Evolutionary conservation across 2,113 vertebrate species (phyloP).

Genomic region (Grantiella picta): DNA sequence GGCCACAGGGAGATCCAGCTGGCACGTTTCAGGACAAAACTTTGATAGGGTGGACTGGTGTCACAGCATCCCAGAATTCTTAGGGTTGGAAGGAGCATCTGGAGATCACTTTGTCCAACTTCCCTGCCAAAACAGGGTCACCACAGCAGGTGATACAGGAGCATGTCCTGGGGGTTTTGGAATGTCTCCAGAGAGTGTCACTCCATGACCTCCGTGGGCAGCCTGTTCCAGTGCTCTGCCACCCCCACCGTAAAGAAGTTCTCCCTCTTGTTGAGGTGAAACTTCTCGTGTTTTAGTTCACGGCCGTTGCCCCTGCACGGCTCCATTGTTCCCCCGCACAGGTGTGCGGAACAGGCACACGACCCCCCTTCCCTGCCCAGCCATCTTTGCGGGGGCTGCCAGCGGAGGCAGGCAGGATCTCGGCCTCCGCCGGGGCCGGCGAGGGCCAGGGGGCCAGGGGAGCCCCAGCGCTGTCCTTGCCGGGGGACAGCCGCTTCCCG

Average conservation of each 20-base stretch:
- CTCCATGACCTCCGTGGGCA: background rate
- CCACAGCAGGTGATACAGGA: background rate
- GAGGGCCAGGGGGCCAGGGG: rapidly evolving
- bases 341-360: background rate
- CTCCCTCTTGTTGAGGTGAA: background rate
- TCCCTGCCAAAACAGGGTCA: background rate
- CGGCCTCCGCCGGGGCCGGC: background rate
- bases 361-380: background rate
- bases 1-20: background rate
- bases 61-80: background rate
- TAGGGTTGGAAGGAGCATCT: background rate
- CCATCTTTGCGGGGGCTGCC: background rate
- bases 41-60: background rate
- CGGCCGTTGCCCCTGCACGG: background rate
- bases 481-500: background rate
- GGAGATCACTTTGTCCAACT: background rate
- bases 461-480: background rate
- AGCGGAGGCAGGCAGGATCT: background rate
- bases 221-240: background rate
- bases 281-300: background rate
- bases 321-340: background rate
- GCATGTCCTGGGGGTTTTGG: background rate
- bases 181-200: background rate
- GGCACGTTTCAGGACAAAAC: background rate
- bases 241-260: background rate